Evolutionary conservation across 2,113 vertebrate genomes (phyloP).

Genomic region (Rhodinocichla rosea): DNA sequence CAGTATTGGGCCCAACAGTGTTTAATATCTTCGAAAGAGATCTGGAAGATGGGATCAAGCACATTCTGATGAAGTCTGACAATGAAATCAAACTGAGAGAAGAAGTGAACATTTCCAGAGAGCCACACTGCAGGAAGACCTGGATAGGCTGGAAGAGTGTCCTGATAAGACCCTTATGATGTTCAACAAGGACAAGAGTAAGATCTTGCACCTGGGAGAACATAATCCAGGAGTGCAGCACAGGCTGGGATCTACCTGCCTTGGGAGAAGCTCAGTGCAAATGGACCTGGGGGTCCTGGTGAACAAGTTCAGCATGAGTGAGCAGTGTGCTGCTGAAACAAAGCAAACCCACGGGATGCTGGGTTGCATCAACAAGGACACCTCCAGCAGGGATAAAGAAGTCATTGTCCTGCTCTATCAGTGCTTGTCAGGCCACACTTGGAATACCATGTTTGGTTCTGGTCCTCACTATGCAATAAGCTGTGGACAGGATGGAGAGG

Average conservation of each 20-base stretch:
- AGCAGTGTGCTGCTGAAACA: neutral
- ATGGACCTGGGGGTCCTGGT: neutral
- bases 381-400: neutral
- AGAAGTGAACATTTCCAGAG: neutral
- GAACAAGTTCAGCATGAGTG: neutral
- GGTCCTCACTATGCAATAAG: neutral
- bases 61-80: neutral
- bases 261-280: neutral
- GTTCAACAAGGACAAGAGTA: neutral
- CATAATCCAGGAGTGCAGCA: neutral
- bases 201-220: neutral
- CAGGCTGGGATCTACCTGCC: neutral
- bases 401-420: neutral
- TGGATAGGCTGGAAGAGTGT: neutral
- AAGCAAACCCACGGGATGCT: neutral
- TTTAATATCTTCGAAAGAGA: neutral
- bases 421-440: neutral
- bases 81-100: neutral
- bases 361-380: neutral
- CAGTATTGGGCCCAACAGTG: fast-evolving
- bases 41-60: neutral
- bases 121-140: neutral
- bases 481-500: neutral
- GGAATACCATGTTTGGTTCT: neutral
- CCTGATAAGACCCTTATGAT: neutral